Percentiles rank a stretch among this genome's conserved stretches.
Evolutionary conservation across 2,113 vertebrate species (phyloP).

Genomic region (Morone saxatilis): DNA sequence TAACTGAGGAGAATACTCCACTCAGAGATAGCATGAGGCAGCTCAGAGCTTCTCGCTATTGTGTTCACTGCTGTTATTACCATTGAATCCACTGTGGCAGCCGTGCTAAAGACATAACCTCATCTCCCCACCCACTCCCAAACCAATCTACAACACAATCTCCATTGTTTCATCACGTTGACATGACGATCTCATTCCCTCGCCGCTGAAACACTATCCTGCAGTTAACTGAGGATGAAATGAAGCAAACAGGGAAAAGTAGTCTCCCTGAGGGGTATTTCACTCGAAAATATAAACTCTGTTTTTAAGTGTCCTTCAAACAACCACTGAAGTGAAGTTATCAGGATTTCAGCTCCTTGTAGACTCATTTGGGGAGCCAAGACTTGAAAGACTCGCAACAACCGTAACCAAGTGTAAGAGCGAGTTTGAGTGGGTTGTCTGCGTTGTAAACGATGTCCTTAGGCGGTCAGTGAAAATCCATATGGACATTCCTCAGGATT

Average conservation of each 20-base stretch:
- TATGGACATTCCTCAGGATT: constrained; percentile 56
- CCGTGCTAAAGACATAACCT: constrained; percentile 68
- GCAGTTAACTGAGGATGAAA: constrained; percentile 48
- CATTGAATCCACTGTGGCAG: constrained; percentile 36
- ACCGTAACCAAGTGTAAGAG: constrained; percentile 51
- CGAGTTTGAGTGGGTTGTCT: constrained; percentile 51
- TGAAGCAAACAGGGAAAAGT: constrained; percentile 35
- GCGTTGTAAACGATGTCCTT: constrained; percentile 59
- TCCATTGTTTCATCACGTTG: constrained; percentile 64
- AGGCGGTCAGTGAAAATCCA: constrained; percentile 68
- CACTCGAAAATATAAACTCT: constrained; percentile 50
- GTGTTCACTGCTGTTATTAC: constrained; percentile 54
- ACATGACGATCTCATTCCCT: constrained; percentile 55
- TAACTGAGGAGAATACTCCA: constrained; percentile 23
- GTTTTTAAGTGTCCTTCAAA: constrained; percentile 41
- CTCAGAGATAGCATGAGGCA: constrained; percentile 6
- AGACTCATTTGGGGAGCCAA: constrained; percentile 30
- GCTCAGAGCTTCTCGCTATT: constrained; percentile 21
- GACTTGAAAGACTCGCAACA: constrained; percentile 60
- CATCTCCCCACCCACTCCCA: constrained; percentile 60
- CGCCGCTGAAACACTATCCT: constrained; percentile 40
- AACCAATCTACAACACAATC: constrained; percentile 54
- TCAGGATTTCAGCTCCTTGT: constrained; percentile 42
- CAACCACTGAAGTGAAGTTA: background rate
- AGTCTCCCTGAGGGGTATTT: constrained; percentile 39